Evolutionary conservation across 2,797 vertebrate genomes (phyloP).

Genomic region (Cossypha dichroa): DNA sequence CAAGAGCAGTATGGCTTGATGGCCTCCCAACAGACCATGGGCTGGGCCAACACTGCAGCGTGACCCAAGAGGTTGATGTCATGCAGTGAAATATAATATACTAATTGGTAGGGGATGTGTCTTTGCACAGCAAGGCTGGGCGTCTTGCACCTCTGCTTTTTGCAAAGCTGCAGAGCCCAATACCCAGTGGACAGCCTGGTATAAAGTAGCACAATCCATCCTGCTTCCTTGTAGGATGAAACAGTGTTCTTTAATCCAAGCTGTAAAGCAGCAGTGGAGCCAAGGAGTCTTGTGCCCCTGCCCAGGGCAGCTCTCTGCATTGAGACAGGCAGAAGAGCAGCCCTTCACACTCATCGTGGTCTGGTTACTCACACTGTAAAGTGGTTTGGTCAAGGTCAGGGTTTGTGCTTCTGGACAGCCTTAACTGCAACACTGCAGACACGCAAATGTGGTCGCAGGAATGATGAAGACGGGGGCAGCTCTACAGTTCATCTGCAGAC

Average conservation of each 20-base stretch:
- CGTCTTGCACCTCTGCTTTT: background rate
- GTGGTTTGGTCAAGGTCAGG: background rate
- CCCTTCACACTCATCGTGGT: rapidly evolving
- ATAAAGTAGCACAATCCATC: background rate
- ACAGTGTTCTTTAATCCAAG: background rate
- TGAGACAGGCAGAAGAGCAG: background rate
- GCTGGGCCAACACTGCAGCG: background rate
- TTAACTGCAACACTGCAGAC: background rate
- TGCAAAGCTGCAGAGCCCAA: background rate
- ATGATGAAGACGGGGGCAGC: rapidly evolving
- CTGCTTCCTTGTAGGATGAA: background rate
- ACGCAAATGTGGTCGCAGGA: rapidly evolving
- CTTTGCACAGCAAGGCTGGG: background rate
- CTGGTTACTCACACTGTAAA: background rate
- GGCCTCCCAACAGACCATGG: background rate
- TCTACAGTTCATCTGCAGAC: background rate
- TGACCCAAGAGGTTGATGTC: background rate
- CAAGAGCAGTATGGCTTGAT: background rate
- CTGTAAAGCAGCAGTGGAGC: rapidly evolving
- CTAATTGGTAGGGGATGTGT: background rate
- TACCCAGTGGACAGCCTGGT: background rate
- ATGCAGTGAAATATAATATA: background rate
- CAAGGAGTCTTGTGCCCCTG: background rate
- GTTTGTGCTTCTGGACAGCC: background rate
- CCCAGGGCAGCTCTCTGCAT: rapidly evolving